phyloP scores from a whole-genome alignment of 2,797 vertebrate genomes.

The Hephaestus fuliginosus region DNA sequence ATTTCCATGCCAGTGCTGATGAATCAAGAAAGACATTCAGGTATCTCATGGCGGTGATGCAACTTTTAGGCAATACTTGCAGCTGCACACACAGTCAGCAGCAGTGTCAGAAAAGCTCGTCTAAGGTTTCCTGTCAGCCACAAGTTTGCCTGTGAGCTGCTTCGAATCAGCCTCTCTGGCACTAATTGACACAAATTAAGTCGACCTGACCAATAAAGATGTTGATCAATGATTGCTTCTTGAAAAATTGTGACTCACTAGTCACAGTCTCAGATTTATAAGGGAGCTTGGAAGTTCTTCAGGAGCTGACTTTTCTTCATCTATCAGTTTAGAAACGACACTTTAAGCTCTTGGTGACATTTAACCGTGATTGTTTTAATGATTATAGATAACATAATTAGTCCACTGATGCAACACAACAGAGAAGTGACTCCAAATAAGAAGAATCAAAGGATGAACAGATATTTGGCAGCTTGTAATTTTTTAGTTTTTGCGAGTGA shows the following conservation, averaged over 20 bases:
- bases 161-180: not conserved
- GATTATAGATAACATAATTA: not conserved
- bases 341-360: not conserved
- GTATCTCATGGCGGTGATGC: not conserved
- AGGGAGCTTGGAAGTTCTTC: no score
- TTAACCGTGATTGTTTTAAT: not conserved
- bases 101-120: not conserved
- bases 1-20: not conserved
- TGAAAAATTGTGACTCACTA: no score
- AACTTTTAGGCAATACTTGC: not conserved
- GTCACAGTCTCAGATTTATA: no score
- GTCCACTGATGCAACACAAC: not conserved
- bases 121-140: not conserved
- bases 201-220: not conserved
- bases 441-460: not conserved
- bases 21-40: not conserved
- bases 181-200: not conserved
- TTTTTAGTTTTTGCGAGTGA: not conserved
- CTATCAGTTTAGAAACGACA: not conserved
- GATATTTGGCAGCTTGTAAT: not conserved
- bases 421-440: not conserved
- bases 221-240: not conserved
- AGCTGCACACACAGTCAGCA: not conserved
- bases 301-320: no score
- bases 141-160: not conserved